These are phyloP conservation scores for Taenioides sp. DNA, from an alignment of 2,797 vertebrate species.

Conservation along the genomic window DNA sequence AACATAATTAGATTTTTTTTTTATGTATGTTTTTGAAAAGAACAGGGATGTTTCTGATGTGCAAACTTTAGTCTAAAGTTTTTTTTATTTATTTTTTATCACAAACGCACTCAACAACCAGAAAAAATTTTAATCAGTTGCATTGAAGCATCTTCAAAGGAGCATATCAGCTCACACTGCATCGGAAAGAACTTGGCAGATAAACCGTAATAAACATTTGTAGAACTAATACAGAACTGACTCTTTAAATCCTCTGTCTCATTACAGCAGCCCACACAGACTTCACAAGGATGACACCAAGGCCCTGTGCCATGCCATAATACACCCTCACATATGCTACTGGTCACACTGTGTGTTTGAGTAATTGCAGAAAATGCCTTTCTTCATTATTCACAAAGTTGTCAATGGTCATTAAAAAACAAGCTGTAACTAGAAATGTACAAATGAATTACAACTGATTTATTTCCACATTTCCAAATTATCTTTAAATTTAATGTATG, in stretches of 20 bases:
- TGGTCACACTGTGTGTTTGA: background rate
- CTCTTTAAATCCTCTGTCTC: slow-evolving; percentile 2
- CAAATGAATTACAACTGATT: too few relatives aligned
- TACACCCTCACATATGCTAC: background rate
- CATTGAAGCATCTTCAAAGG: background rate
- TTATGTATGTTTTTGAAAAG: background rate
- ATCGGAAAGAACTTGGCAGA: background rate
- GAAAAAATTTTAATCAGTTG: background rate
- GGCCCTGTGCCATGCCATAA: background rate
- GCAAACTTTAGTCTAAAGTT: background rate
- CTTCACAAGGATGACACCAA: background rate
- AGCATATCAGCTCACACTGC: background rate
- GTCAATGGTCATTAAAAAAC: too few relatives aligned
- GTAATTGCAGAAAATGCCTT: background rate
- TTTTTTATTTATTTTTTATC: background rate
- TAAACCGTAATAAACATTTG: slow-evolving; percentile 4
- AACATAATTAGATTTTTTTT: background rate
- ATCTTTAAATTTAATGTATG: too few relatives aligned
- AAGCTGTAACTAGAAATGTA: too few relatives aligned
- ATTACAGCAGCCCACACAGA: background rate
- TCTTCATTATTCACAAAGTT: too few relatives aligned
- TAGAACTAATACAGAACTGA: background rate
- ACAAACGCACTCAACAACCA: background rate
- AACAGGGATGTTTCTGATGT: background rate
- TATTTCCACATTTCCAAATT: too few relatives aligned